Evolutionary conservation across 2,113 vertebrate genomes (phyloP), one percentile per base, ranked within the genome.

Genomic region (Ceyx margarethae): DNA sequence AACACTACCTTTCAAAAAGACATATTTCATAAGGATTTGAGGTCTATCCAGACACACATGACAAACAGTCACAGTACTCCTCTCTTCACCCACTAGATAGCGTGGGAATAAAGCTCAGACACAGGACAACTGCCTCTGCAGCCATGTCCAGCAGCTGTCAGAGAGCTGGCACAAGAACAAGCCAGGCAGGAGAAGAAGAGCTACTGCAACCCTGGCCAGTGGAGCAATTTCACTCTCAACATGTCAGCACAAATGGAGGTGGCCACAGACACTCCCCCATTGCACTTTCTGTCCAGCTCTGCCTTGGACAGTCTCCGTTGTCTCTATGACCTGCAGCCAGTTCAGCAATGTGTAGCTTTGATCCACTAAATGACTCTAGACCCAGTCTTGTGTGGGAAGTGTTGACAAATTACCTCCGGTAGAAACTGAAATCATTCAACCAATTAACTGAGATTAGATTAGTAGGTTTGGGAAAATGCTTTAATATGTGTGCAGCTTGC

Each of bases 391-490:
- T 84, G 76, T 56, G 40, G 84, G 87, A 89, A 77, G 87, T 25
- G 43, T 80, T 87, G 94, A 96, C 2, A 35, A 91, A 94, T 92
- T 91, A 82, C 78, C 76, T 73, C 89, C 80, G 40, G 72, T 64
- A 82, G 84, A 82, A 72, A 73, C 64, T 67, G 81, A 91, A 93
- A 92, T 92, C 64, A 82, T 50, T 93, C 89, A 92, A 69, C 74
- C 81, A 96, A 85, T 82, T 92, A 89, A 82, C 48, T 35, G 40
- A 85, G 91, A 95, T 95, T 91, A 96, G 92, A 93, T 92, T 94
- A 92, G 54, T 28, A 86, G 58, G 66, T 61, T 90, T 72, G 37
- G 76, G 37, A 87, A 93, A 87, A 75, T 53, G 40, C 75, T 89
- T 50, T 71, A 89, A 83, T 43, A 85, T 58, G 74, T 8, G 31